Evolutionary conservation across 2,113 vertebrate genomes (phyloP).

Genomic region (Fulica atra): DNA sequence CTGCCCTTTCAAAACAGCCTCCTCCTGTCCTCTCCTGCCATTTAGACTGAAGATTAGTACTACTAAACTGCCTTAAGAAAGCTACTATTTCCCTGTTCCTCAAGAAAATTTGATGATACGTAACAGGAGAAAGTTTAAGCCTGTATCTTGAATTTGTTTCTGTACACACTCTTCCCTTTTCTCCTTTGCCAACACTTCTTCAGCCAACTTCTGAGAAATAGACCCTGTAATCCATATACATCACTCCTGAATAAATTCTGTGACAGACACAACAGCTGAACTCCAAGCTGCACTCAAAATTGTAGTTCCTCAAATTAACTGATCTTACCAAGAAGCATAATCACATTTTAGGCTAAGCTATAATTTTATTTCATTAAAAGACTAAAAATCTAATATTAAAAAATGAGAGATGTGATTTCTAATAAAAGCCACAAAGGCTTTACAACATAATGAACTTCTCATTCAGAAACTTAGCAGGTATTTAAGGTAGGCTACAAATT

Average conservation of each 20-base stretch:
- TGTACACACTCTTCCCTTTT: not conserved
- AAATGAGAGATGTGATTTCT: not conserved
- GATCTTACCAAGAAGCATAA: not conserved
- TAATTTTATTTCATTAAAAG: not conserved
- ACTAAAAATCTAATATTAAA: not conserved
- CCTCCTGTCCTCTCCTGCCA: rapidly evolving
- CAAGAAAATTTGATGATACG: not conserved
- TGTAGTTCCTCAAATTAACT: not conserved
- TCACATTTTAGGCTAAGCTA: not conserved
- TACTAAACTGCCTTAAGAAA: not conserved
- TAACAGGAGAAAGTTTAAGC: not conserved
- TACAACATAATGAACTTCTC: not conserved
- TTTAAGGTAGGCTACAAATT: not conserved
- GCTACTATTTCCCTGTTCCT: not conserved
- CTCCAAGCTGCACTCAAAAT: not conserved
- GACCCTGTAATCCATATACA: not conserved
- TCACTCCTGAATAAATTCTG: not conserved
- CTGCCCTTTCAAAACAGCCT: not conserved
- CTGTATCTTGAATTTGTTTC: not conserved
- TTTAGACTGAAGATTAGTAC: not conserved
- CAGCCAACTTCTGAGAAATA: not conserved
- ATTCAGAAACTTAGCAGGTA: not conserved
- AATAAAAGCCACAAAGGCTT: not conserved
- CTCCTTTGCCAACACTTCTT: not conserved
- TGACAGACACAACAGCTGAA: not conserved